Evolutionary conservation across 2,888 invertebrate genomes (phyloP), one percentile per base, ranked within the genome.

Genomic region (Taenaris catops): DNA sequence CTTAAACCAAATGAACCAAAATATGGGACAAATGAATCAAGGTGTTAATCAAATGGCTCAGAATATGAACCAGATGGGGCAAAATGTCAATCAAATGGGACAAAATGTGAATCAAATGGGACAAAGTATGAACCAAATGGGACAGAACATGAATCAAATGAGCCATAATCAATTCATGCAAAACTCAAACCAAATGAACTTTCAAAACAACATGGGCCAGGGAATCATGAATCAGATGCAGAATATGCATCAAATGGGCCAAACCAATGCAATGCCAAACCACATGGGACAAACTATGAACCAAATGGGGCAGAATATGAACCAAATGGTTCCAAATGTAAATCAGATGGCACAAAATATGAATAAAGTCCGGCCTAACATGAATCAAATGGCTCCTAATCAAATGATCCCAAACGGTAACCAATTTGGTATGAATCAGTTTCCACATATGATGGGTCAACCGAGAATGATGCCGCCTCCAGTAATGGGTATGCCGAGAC

Each of bases 401-500:
- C 70, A 65, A 18, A 64, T 74, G 52, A 58, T 78, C 43, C 65
- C 71, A 0, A 83, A 83, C 23, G 78, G 80, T 0, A 70, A 69
- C 31, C 78, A 75, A 47, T 79, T 73, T 53, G 65, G 55, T 0
- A 72, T 78, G 63, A 75, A 69, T 34, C 80, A 76, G 48, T 78
- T 60, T 39, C 62, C 61, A 0, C 74, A 74, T 38, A 70, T 78
- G 68, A 71, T 81, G 69, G 63, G 68, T 0, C 80, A 78, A 28
- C 66, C 71, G 0, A 52, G 81, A 5, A 78, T 83, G 79, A 66
- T 84, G 34, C 73, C 81, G 0, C 83, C 84, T 0, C 84, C 83
- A 0, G 83, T 83, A 0, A 71, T 86, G 20, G 63, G 58, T 2
- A 72, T 79, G 66, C 76, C 73, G 0, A 51, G 79, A 28, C 84